Evolutionary conservation across 2,113 vertebrate genomes (phyloP).

Genomic region (Melanotaenia duboulayi): DNA sequence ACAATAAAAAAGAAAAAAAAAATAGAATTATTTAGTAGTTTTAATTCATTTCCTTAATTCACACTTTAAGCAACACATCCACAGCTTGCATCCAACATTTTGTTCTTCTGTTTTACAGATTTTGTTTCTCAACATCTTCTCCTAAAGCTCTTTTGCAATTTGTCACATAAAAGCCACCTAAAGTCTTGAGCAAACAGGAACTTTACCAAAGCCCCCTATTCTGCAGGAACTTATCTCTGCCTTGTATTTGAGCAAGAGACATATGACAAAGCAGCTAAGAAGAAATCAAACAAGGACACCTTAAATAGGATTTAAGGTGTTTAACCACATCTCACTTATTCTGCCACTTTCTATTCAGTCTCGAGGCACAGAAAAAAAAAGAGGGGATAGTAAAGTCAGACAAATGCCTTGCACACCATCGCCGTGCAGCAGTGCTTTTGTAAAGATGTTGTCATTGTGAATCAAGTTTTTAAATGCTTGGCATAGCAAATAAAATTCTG

Average conservation of each 20-base stretch:
- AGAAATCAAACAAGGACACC: conserved; percentile 76
- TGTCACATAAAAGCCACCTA: conserved; percentile 75
- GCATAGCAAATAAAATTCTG: conserved; percentile 51
- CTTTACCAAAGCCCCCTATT: conserved; percentile 67
- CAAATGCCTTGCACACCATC: conserved; percentile 22
- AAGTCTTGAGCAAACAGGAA: conserved; percentile 82
- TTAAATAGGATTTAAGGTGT: conserved; percentile 71
- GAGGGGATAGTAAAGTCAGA: conserved; percentile 27
- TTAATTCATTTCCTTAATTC: background rate
- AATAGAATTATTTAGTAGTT: background rate
- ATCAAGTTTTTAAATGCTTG: conserved; percentile 47
- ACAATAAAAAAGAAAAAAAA: background rate
- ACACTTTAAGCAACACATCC: background rate
- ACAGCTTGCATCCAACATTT: background rate
- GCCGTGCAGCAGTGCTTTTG: conserved; percentile 7
- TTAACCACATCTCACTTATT: conserved; percentile 72
- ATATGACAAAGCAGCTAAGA: conserved; percentile 77
- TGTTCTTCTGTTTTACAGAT: conserved; percentile 21
- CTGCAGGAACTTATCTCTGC: conserved; percentile 59
- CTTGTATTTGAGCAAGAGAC: conserved; percentile 70
- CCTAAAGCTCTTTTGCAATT: conserved; percentile 58
- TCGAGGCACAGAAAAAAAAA: conserved; percentile 11
- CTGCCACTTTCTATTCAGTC: conserved; percentile 43
- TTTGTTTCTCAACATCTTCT: conserved; percentile 35
- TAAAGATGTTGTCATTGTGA: background rate